Evolutionary conservation across 2,888 invertebrate species (phyloP).

Genomic region (Cephus spinipes): DNA sequence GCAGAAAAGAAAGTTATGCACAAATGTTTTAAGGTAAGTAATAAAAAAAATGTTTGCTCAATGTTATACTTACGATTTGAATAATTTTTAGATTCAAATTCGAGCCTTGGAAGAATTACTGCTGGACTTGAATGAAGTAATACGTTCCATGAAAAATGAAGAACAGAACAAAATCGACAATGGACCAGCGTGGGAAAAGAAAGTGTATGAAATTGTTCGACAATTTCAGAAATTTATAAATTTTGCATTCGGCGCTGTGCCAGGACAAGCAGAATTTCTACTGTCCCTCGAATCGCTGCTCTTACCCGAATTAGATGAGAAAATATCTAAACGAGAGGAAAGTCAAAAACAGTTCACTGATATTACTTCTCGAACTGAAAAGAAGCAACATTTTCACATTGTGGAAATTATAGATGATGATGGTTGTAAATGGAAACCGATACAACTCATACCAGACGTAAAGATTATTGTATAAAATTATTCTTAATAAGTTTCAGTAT

Average conservation of each 20-base stretch:
- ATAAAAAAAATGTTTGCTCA: not conserved
- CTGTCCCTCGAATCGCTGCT: constrained; percentile 41
- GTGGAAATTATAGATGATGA: constrained; percentile 34
- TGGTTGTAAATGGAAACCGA: constrained; percentile 36
- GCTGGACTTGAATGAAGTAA: constrained; percentile 28
- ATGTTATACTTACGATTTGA: constrained; percentile 4
- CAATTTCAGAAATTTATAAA: constrained; percentile 70
- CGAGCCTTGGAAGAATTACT: constrained; percentile 38
- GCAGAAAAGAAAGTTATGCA: constrained; percentile 39
- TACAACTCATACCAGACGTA: constrained; percentile 28
- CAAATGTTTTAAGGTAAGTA: constrained; percentile 41
- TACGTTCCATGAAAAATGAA: constrained; percentile 24
- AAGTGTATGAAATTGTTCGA: constrained; percentile 59
- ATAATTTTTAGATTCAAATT: constrained; percentile 39
- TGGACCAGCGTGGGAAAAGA: constrained; percentile 54
- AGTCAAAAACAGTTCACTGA: not conserved
- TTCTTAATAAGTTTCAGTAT: not conserved
- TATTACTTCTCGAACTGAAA: constrained; percentile 4
- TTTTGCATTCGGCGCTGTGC: constrained; percentile 64
- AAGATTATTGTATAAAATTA: constrained; percentile 5
- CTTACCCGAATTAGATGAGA: constrained; percentile 10
- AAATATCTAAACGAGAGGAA: constrained; percentile 5
- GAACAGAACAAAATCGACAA: constrained; percentile 21
- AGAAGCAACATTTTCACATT: constrained; percentile 15
- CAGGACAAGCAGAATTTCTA: constrained; percentile 68